Evolutionary conservation across 2,113 vertebrate species (phyloP).

Genomic region (Orycteropus afer): DNA sequence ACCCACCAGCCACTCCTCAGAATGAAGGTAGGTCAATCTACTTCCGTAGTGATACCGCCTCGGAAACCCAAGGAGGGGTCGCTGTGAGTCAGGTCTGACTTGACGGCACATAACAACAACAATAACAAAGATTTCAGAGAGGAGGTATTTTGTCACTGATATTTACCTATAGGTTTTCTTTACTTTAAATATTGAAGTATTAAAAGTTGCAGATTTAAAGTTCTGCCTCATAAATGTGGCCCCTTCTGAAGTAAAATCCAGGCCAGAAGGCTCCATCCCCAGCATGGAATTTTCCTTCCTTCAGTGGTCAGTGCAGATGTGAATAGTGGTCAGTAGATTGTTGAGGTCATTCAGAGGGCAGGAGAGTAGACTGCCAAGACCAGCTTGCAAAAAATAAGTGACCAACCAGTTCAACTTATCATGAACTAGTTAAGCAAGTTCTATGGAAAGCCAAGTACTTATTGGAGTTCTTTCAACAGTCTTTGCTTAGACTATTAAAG

Average conservation of each 20-base stretch:
- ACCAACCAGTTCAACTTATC: background rate
- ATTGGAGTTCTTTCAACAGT: background rate
- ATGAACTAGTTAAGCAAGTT: conserved; percentile 34
- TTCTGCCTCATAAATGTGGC: background rate
- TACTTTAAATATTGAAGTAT: background rate
- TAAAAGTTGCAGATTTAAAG: background rate
- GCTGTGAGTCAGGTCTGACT: no score
- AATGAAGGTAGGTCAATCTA: no score
- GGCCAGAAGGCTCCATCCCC: background rate
- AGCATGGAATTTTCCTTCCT: conserved; percentile 16
- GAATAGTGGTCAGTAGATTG: conserved; percentile 22
- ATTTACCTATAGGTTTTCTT: background rate
- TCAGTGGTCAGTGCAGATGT: background rate
- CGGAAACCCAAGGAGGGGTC: no score
- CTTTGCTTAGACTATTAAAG: background rate
- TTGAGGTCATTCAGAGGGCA: conserved; percentile 25
- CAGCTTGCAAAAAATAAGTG: conserved; percentile 22
- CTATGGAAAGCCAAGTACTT: background rate
- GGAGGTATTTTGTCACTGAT: background rate
- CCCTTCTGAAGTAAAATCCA: background rate
- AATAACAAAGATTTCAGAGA: background rate
- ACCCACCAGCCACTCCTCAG: no score
- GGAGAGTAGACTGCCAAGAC: background rate
- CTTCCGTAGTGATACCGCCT: no score
- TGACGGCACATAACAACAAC: no score